Base-by-base conservation (phyloP, 2,888 invertebrate species). In the Hemaris fuciformis region DNA sequence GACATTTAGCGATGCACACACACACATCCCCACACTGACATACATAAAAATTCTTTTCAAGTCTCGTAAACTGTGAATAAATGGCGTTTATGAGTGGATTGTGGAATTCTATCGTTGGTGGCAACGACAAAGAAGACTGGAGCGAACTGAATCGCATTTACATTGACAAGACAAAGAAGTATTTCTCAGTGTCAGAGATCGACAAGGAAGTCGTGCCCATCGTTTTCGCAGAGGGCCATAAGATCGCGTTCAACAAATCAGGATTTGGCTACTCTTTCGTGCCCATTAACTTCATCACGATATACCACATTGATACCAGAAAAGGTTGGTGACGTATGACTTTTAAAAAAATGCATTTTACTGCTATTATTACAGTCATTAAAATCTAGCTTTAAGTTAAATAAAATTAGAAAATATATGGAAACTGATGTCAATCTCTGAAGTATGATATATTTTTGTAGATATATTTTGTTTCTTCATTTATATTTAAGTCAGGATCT, bases 181-280 rank as follows among this genome's bases (percentile, higher is more conserved):
- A 92, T 71, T 88, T 96, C 72, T 95, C 95, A 13, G 94, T 95
- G 70, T 96, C 96, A 43, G 94, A 94, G 74, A 77, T 93, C 59
- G 95, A 96, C 77, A 91, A 88, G 68, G 93, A 94, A 71, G 95
- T 92, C 66, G 81, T 80, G 34, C 94, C 95, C 0, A 91, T 95
- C 63, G 94, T 95, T 66, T 95, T 94, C 75, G 84, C 89, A 46
- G 93, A 93, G 75, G 85, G 93, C 1, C 94, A 93, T 63, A 85
- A 89, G 60, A 91, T 92, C 45, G 66, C 79, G 0, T 91, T 91
- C 64, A 93, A 93, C 72, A 88, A 87, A 66, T 81, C 85, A 45
- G 93, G 91, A 45, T 87, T 93, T 42, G 94, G 94, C 60, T 83
- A 94, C 57, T 83, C 91, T 67, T 95, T 94, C 70, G 88, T 89